Evolutionary conservation across 2,797 vertebrate species (phyloP).

Genomic region (Hippocampus kuda): DNA sequence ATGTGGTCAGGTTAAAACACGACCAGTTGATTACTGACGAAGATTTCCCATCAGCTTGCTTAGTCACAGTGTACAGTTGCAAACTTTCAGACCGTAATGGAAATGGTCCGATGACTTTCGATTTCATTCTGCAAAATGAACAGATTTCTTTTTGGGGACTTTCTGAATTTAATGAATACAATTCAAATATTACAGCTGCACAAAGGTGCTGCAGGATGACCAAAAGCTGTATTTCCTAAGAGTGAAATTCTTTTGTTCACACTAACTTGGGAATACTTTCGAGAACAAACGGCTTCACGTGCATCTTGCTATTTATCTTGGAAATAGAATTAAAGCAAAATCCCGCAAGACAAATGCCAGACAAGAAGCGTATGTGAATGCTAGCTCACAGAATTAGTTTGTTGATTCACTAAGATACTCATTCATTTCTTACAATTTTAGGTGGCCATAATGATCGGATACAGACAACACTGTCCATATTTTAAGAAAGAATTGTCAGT

Average conservation of each 20-base stretch:
- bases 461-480: not conserved
- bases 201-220: not conserved
- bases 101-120: not conserved
- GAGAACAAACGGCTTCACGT: not conserved
- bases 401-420: not conserved
- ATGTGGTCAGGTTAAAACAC: not conserved
- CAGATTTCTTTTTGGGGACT: not conserved
- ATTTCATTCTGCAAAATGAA: not conserved
- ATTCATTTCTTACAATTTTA: not conserved
- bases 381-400: not conserved
- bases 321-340: not conserved
- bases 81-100: not conserved
- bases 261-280: not conserved
- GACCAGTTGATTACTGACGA: not conserved
- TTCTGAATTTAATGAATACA: not conserved
- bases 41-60: not conserved
- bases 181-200: not conserved
- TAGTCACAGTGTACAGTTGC: not conserved
- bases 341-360: not conserved
- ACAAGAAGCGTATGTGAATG: not conserved
- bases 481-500: not conserved
- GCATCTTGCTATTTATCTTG: not conserved
- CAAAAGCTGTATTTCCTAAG: not conserved
- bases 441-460: not conserved
- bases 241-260: not conserved